Conservation (phyloP, 2,113 vertebrate genomes). For the Callipepla squamata region DNA sequence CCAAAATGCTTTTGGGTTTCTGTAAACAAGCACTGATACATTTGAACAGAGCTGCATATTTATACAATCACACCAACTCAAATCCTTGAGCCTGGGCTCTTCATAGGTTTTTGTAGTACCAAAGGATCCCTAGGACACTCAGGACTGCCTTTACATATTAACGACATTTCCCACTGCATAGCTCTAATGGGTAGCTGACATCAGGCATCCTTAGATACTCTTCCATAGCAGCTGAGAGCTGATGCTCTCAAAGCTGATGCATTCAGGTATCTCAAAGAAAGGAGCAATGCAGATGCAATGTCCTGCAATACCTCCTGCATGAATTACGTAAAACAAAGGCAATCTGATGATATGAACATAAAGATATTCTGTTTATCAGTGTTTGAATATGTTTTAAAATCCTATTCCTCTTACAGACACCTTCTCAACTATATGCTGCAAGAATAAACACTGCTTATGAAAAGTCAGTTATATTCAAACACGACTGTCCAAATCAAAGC, state of each 20-base stretch:
- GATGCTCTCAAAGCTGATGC: not conserved
- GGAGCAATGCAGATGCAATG: not conserved
- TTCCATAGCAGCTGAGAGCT: not conserved
- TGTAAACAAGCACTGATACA: not conserved
- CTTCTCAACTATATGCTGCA: not conserved
- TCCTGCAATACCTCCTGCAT: not conserved
- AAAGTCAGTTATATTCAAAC: not conserved
- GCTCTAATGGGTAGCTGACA: not conserved
- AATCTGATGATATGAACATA: not conserved
- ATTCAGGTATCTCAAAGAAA: not conserved
- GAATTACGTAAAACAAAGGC: not conserved
- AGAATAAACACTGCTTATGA: not conserved
- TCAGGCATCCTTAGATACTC: not conserved
- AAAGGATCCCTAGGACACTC: not conserved
- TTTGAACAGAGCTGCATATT: not conserved
- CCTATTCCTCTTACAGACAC: not conserved
- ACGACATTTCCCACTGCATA: not conserved
- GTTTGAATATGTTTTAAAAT: not conserved
- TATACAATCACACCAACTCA: rapidly evolving
- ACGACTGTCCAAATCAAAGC: not conserved
- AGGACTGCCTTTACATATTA: not conserved
- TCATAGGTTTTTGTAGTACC: not conserved
- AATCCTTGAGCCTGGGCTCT: not conserved
- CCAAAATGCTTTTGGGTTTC: not conserved
- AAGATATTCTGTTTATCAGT: not conserved